phyloP scores from a whole-genome alignment of 92 coral and sea anemone genomes.

The Porites lobata region DNA sequence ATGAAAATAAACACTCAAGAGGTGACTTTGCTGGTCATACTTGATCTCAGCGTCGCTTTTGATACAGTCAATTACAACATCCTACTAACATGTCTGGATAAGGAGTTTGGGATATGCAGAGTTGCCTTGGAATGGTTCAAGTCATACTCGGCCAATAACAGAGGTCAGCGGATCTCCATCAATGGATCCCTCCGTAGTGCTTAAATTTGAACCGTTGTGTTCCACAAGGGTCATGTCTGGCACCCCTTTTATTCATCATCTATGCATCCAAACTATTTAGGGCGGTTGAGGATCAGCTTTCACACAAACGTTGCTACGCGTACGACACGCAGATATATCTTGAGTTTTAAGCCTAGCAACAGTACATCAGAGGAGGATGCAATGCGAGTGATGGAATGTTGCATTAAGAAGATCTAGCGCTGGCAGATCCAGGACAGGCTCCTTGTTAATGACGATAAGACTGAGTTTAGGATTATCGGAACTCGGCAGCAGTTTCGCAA shows the following conservation, averaged over 20 bases:
- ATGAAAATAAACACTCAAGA: slow-evolving; percentile 20
- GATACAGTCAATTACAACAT: slow-evolving; percentile 52
- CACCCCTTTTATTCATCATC: slow-evolving; percentile 58
- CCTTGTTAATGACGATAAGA: slow-evolving; percentile 58
- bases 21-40: slow-evolving; percentile 58
- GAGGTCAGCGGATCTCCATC: slow-evolving; percentile 43
- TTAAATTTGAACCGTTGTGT: slow-evolving; percentile 15
- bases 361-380: slow-evolving; percentile 58
- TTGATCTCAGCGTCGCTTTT: slow-evolving; percentile 52
- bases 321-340: neutral
- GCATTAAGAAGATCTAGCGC: slow-evolving; percentile 55
- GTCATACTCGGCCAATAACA: slow-evolving; percentile 47
- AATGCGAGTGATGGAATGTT: slow-evolving; percentile 57
- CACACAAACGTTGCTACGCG: slow-evolving; percentile 46
- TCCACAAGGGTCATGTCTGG: slow-evolving; percentile 35
- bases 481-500: neutral
- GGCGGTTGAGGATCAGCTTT: slow-evolving; percentile 49
- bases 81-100: slow-evolving; percentile 12
- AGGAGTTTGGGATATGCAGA: slow-evolving; percentile 38
- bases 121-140: slow-evolving; percentile 56
- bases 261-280: too few relatives aligned
- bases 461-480: slow-evolving; percentile 19
- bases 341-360: slow-evolving; percentile 58
- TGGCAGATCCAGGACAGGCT: slow-evolving; percentile 70
- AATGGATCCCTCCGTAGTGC: slow-evolving; percentile 45